Conservation (phyloP, 2,797 vertebrate genomes). For the Esox lucius region DNA sequence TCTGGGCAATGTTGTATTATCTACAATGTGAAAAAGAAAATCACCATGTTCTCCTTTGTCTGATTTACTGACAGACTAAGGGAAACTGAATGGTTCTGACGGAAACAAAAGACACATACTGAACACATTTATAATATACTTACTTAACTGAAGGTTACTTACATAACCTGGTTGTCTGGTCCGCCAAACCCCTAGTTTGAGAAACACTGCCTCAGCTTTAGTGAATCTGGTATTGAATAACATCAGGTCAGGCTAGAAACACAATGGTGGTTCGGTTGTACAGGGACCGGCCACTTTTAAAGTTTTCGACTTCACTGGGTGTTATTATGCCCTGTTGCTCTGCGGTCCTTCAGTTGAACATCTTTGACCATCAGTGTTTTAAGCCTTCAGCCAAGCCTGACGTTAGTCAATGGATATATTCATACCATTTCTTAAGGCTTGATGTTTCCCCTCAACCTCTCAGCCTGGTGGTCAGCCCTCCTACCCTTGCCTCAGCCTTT, state of each 20-base stretch:
- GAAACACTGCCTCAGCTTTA: not conserved
- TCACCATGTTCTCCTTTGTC: no score
- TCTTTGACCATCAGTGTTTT: not conserved
- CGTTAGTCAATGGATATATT: constrained; percentile 5
- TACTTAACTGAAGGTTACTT: no score
- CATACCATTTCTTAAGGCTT: constrained; percentile 9
- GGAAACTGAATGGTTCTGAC: no score
- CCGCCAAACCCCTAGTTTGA: not conserved
- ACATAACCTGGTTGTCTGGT: no score
- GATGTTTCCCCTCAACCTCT: constrained; percentile 32
- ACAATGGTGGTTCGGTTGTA: not conserved
- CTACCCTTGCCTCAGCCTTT: constrained; percentile 40
- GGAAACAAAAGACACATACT: no score
- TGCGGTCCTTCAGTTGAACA: not conserved
- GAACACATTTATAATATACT: no score
- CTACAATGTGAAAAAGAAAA: no score
- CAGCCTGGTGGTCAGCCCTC: constrained; percentile 39
- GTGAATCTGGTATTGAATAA: not conserved
- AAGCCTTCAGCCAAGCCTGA: not conserved
- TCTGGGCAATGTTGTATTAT: no score
- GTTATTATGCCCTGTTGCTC: not conserved
- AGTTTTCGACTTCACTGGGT: not conserved
- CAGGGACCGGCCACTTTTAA: not conserved
- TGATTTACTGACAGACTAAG: no score
- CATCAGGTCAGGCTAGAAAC: not conserved